Evolutionary conservation across 2,797 vertebrate genomes (phyloP).

Genomic region (Hydrolagus colliei): DNA sequence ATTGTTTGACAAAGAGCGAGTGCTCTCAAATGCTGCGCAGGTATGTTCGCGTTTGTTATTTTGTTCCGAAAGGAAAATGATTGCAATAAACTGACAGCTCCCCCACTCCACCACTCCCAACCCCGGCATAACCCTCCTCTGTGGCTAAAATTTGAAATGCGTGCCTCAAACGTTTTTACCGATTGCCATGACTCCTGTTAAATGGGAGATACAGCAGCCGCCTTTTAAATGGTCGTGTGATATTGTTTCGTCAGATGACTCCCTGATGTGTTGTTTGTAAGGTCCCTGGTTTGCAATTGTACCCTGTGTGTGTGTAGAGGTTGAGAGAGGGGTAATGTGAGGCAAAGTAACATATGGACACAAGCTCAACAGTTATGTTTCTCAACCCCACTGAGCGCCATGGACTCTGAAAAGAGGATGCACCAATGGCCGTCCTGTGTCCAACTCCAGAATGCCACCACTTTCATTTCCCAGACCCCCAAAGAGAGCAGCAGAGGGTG

Average conservation of each 20-base stretch:
- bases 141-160: neutral
- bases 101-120: neutral
- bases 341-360: neutral
- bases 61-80: too few relatives aligned
- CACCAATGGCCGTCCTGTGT: neutral
- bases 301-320: constrained; percentile 2
- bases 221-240: neutral
- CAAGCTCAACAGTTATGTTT: constrained; percentile 5
- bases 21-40: too few relatives aligned
- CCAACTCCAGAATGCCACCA: neutral
- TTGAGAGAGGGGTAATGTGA: neutral
- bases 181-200: constrained; percentile 9
- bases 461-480: neutral
- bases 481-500: too few relatives aligned
- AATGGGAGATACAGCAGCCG: neutral
- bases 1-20: too few relatives aligned
- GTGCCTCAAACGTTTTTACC: neutral
- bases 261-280: constrained; percentile 12
- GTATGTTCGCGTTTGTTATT: neutral
- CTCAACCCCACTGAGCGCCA: neutral
- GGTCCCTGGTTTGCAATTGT: neutral
- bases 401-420: neutral
- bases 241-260: neutral
- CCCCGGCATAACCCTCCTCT: neutral
- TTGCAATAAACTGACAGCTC: neutral